A percentile compares a stretch with the other conserved stretches of the same genome.
These are phyloP conservation scores for Eulacestoma nigropectus DNA, from an alignment of 2,113 vertebrate genomes.

Conservation along the genomic window DNA sequence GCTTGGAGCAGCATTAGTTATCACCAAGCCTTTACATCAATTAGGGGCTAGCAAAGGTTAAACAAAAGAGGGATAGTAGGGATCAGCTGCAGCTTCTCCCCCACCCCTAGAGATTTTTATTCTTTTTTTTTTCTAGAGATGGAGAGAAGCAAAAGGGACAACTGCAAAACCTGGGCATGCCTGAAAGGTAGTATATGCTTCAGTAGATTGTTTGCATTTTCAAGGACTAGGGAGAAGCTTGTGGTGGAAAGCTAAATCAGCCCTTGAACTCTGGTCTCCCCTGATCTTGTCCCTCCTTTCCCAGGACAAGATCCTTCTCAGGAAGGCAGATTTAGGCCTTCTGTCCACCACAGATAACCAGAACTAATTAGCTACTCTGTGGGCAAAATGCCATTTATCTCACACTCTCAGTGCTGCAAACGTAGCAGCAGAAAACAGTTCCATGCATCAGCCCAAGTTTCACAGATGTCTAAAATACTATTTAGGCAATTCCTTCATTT, in stretches of 20 bases:
- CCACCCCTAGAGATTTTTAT: not conserved
- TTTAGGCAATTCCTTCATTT: conserved; percentile 17
- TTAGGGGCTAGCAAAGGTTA: not conserved
- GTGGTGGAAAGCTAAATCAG: not conserved
- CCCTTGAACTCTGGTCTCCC: not conserved
- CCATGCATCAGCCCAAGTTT: not conserved
- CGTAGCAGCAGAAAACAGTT: not conserved
- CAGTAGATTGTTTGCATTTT: not conserved
- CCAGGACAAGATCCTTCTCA: not conserved
- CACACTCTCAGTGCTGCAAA: not conserved
- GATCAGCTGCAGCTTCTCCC: not conserved
- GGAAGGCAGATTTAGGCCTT: not conserved
- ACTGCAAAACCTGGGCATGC: not conserved
- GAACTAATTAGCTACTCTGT: not conserved
- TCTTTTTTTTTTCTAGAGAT: not conserved
- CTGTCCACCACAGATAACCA: not conserved
- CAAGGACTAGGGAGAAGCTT: not conserved
- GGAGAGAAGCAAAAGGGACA: not conserved
- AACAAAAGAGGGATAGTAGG: not conserved
- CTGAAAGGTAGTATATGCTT: not conserved
- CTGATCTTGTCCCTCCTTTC: not conserved
- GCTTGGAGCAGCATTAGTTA: not conserved
- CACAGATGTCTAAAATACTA: conserved; percentile 3
- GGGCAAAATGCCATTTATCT: not conserved
- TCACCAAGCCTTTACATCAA: not conserved